Base-by-base conservation (phyloP, 2,797 vertebrate species). In the Thalassophryne amazonica region DNA sequence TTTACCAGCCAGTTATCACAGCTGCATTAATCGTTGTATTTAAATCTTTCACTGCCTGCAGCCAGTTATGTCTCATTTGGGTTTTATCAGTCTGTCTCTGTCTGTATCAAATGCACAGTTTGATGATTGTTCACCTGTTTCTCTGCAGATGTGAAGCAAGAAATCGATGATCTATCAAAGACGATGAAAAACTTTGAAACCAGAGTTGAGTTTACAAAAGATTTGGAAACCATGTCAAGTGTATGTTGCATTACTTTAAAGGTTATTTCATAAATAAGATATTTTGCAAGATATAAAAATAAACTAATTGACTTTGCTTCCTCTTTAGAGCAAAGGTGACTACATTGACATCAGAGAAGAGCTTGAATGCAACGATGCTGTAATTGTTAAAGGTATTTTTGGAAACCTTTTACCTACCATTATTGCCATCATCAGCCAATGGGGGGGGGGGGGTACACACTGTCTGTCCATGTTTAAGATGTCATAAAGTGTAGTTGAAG, bases 291-390 rank as follows among this genome's bases (percentile, higher is more conserved):
- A 14, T 16, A 19, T 16, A 38, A 37, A 49, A 14, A 22, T 30
- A 55, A 14, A 35, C 34, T 2, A 31, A 24, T 34, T 61, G 38
- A 69, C 51, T 48, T 14, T 4, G 40, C 56, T 75, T 83, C 61
- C 80, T 53, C 51, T 77, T 60, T 65, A 99, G 96, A 86, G 61
- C 79, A 91, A 90, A 72, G 87, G 91, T 15, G 89, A 92, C 61
- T 94, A 92, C 77, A 84, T 94, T 64, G 96, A 99, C 77, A 99
- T 99, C 83, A 91, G 89, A 91, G 96, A 99, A 88, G 91, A 94
- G 40, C 74, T 89, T 7, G 79, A 79, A 83, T 91, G 88, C 64
- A 79, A 77, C 11, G 78, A 81, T 1, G 22, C 53, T 32, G 61
- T 42, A 69, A 51, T 84, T 84, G 84, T 81, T 78, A 90, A 97